Evolutionary conservation across 2,113 vertebrate species (phyloP).

Genomic region (Chionis minor): DNA sequence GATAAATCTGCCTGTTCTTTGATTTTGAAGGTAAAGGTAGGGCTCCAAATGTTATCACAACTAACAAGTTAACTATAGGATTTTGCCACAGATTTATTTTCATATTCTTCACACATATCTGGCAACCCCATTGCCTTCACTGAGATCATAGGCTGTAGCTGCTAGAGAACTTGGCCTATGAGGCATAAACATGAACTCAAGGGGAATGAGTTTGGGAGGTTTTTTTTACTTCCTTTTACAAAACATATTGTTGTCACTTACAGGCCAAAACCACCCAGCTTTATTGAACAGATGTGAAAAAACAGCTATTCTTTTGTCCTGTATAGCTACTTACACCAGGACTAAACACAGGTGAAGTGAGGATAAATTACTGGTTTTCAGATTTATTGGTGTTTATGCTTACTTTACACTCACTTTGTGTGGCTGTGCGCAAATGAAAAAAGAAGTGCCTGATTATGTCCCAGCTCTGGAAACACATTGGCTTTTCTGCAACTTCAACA

Average conservation of each 20-base stretch:
- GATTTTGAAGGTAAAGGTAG: neutral
- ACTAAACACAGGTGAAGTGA: neutral
- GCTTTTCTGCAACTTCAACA: neutral
- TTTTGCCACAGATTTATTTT: neutral
- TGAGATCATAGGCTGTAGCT: neutral
- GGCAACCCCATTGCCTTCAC: neutral
- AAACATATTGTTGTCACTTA: neutral
- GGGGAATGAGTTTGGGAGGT: neutral
- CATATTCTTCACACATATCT: neutral
- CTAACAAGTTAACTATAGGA: neutral
- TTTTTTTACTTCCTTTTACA: neutral
- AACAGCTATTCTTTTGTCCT: neutral
- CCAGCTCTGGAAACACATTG: neutral
- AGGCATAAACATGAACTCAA: neutral
- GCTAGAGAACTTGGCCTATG: neutral
- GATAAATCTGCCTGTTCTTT: neutral
- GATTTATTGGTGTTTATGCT: neutral
- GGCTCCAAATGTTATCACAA: neutral
- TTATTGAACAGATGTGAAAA: neutral
- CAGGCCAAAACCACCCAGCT: neutral
- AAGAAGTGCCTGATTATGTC: neutral
- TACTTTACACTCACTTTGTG: neutral
- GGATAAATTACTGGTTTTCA: neutral
- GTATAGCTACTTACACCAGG: neutral
- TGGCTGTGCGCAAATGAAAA: neutral